Base-by-base conservation (phyloP, 2,113 vertebrate species). In the Microcebus murinus region DNA sequence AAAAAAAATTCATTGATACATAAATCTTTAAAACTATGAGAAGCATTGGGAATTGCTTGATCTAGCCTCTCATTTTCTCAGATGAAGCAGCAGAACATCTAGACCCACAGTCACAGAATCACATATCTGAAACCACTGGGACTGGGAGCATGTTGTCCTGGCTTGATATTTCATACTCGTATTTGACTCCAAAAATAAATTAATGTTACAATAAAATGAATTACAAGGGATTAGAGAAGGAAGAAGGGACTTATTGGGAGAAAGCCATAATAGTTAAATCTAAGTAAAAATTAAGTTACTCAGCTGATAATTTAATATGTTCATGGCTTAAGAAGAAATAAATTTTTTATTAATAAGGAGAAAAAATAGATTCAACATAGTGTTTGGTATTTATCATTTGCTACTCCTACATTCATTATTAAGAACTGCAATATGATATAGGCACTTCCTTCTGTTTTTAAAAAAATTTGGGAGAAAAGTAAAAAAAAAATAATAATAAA, bases 281-380 rank as follows among this genome's bases (percentile, higher is more conserved):
- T 25, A 52, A 73, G 31, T 42, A 76, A 81, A 87, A 79, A 68
- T 31, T 77, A 95, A 68, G 0, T 84, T 76, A 55, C 13, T 11
- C 34, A 34, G 23, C 36, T 79, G 48, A 67, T 80, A 91, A 59
- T 70, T 85, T 67, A 86, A 67, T 90, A 36, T 12, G 15, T 59
- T 82, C 59, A 73, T 77, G 7, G 31, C n/a, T 93, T 83, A 94
- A 80, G 27, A 18, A 90, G 61, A 87, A 96, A 68, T 5, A 67
- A 79, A 67, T 50, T 14, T 82, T 94, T 94, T 94, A 76, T 85
- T 82, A 88, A 55, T 91, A 63, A 87, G 15, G 55, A 96, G 42
- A 71, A 95, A 71, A 77, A 76, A 61, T 82, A 88, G 73, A 65
- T n/a, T 82, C 4, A 25, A 39, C 0, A 10, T n/a, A 23, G 27